Percentiles rank a stretch among this genome's conserved stretches.
phyloP scores from a whole-genome alignment of 2,797 vertebrate species.

The Corythornis leucogaster region DNA sequence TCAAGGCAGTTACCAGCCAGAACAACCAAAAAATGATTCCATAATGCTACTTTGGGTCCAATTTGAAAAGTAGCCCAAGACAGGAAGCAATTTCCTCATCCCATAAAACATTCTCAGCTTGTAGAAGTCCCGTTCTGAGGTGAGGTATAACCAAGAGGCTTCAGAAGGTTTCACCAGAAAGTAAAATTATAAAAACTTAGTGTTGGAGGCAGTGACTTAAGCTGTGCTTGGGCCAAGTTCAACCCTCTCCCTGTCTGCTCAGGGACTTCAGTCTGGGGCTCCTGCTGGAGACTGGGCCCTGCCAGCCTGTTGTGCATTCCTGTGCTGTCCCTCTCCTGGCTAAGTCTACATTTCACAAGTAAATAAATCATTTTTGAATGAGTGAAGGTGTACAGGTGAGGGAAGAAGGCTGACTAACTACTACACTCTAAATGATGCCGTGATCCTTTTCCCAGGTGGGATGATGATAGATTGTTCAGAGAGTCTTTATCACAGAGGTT shows the following conservation, averaged over 20 bases:
- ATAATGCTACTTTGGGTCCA: neutral
- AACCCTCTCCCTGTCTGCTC: neutral
- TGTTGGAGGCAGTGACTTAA: neutral
- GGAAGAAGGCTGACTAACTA: neutral
- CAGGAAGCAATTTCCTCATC: constrained; percentile 43
- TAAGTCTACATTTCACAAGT: neutral
- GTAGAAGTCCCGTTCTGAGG: neutral
- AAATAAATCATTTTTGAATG: neutral
- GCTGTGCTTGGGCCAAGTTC: neutral
- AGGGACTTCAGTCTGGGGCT: neutral
- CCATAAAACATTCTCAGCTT: constrained; percentile 27
- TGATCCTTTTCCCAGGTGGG: neutral
- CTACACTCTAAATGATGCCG: neutral
- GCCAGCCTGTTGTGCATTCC: neutral
- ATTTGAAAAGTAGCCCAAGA: constrained; percentile 41
- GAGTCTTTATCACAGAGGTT: neutral
- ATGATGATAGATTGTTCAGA: neutral
- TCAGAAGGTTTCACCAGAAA: neutral
- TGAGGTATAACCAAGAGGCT: neutral
- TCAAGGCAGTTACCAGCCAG: constrained; percentile 9
- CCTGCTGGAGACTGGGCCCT: neutral
- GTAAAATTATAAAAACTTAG: neutral
- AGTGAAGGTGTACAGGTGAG: neutral
- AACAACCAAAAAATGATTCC: constrained; percentile 2
- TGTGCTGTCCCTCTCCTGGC: neutral